These are phyloP conservation scores for Protophormia terraenovae DNA, from an alignment of 2,888 invertebrate genomes.

Conservation along the genomic window DNA sequence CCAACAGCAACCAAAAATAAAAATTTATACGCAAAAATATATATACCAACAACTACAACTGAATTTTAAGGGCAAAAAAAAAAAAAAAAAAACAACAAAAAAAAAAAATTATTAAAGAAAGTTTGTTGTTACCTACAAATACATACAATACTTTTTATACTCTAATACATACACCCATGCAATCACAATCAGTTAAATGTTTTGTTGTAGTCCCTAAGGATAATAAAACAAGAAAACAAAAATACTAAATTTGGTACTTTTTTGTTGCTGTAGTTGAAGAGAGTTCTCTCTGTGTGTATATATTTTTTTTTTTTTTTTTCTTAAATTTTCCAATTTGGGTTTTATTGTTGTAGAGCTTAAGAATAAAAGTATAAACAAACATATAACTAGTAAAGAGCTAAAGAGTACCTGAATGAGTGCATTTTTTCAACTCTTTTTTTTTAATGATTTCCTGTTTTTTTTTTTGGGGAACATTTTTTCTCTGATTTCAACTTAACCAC, in stretches of 20 bases:
- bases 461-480: slow-evolving; percentile 18
- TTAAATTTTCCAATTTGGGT: slow-evolving; percentile 55
- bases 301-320: slow-evolving; percentile 3
- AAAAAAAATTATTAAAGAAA: slow-evolving; percentile 29
- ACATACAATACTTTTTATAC: not conserved
- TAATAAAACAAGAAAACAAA: slow-evolving; percentile 15
- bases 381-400: not conserved
- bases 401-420: slow-evolving; percentile 19
- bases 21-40: slow-evolving; percentile 54
- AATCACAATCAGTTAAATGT: slow-evolving; percentile 69
- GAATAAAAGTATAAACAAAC: not conserved
- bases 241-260: slow-evolving; percentile 34
- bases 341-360: slow-evolving; percentile 29
- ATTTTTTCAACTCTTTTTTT: slow-evolving; percentile 41
- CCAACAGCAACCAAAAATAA: slow-evolving; percentile 66
- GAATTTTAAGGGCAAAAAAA: slow-evolving; percentile 59
- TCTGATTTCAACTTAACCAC: slow-evolving; percentile 50
- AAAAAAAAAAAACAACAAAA: slow-evolving; percentile 13
- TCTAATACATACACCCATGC: slow-evolving; percentile 24
- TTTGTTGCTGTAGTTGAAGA: not conserved
- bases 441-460: not conserved
- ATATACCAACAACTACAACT: slow-evolving; percentile 12
- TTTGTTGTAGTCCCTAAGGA: slow-evolving; percentile 68
- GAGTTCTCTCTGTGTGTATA: not conserved
- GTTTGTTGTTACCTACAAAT: slow-evolving; percentile 25